Evolutionary conservation across 2,888 invertebrate species (phyloP).

Genomic region (Phoronis australis): DNA sequence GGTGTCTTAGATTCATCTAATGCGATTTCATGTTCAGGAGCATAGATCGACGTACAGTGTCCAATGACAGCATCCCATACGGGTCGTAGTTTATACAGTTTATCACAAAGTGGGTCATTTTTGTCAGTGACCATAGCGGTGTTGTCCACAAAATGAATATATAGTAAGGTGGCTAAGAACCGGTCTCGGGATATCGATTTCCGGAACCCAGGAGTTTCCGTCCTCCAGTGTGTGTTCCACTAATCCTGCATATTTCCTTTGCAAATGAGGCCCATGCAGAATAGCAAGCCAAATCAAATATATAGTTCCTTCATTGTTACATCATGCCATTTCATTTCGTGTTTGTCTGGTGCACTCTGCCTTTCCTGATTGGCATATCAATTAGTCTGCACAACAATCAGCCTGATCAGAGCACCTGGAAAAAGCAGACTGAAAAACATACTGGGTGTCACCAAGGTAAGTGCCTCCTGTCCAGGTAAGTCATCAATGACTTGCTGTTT

Average conservation of each 20-base stretch:
- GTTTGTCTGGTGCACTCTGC: neutral
- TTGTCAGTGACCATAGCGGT: neutral
- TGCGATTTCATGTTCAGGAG: neutral
- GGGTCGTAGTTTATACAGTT: conserved; percentile 2
- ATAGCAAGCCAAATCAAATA: neutral
- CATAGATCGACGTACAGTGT: neutral
- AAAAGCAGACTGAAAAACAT: no score
- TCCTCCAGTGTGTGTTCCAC: conserved; percentile 1
- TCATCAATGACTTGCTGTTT: no score
- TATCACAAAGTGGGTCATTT: neutral
- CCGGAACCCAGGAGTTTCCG: neutral
- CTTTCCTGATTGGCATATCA: neutral
- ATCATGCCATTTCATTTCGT: neutral
- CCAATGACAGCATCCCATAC: neutral
- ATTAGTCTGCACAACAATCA: neutral
- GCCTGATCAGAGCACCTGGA: neutral
- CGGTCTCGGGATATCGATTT: conserved; percentile 1
- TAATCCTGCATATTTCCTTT: neutral
- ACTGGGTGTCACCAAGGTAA: no score
- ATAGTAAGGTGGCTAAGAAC: neutral
- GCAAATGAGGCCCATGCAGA: conserved; percentile 4
- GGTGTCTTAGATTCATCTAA: conserved; percentile 3
- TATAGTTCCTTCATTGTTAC: conserved; percentile 1
- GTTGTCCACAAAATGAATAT: conserved; percentile 5
- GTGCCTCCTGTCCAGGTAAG: no score